Conservation (phyloP, 2,113 vertebrate species). For the Psittacula cyanocephala region DNA sequence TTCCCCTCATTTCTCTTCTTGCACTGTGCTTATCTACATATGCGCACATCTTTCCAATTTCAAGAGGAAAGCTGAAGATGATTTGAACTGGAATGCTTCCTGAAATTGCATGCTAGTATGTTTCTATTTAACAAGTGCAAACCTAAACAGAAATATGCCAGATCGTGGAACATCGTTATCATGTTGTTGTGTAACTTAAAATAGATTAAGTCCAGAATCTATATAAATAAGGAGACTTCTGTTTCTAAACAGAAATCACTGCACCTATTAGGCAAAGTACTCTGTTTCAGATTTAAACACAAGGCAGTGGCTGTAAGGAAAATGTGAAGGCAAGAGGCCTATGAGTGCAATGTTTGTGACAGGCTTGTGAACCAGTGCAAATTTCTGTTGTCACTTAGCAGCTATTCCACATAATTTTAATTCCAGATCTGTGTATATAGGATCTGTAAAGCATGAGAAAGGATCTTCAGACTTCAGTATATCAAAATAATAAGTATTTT, state of each 20-base stretch:
- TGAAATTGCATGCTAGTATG: conserved; percentile 24
- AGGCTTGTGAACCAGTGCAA: conserved; percentile 48
- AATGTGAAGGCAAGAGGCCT: conserved; percentile 68
- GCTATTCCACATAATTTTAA: conserved; percentile 52
- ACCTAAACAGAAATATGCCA: conserved; percentile 11
- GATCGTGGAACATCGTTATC: not conserved
- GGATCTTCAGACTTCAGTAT: not conserved
- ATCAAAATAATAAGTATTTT: not conserved
- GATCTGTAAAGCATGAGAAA: conserved; percentile 38
- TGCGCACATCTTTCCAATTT: not conserved
- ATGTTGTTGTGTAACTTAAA: conserved; percentile 51
- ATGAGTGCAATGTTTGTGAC: conserved; percentile 66
- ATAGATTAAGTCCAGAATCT: conserved; percentile 25
- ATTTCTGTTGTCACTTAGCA: conserved; percentile 71
- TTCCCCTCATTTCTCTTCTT: not conserved
- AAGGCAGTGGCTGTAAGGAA: conserved; percentile 44
- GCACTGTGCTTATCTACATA: not conserved
- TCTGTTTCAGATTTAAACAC: conserved; percentile 45
- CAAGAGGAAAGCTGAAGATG: not conserved
- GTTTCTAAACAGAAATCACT: conserved; percentile 46
- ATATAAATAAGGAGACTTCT: conserved; percentile 56
- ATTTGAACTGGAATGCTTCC: not conserved
- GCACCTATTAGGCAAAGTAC: conserved; percentile 54
- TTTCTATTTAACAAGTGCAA: conserved; percentile 25
- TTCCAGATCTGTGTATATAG: conserved; percentile 36